Percentiles rank a stretch among this genome's conserved stretches.
phyloP scores from a whole-genome alignment of 2,888 invertebrate species.

The Tiliacea citrago region DNA sequence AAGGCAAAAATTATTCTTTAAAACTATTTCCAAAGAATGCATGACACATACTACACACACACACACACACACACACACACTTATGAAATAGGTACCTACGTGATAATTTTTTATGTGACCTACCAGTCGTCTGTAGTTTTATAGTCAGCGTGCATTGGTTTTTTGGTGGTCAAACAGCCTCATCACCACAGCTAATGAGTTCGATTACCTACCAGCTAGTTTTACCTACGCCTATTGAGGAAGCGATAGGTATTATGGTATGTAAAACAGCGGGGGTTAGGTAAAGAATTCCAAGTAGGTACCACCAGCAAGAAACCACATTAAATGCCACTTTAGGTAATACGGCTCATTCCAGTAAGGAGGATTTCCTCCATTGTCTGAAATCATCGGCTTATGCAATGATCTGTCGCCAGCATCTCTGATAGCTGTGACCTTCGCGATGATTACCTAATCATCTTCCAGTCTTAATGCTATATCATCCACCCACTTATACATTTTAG shows the following conservation, averaged over 20 bases:
- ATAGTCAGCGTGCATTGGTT: background rate
- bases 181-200: background rate
- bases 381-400: slow-evolving; percentile 60
- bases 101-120: slow-evolving; percentile 12
- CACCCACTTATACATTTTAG: slow-evolving; percentile 30
- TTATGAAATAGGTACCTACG: background rate
- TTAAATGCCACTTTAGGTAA: slow-evolving; percentile 59
- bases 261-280: background rate
- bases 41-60: background rate
- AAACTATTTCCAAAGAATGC: slow-evolving; percentile 3
- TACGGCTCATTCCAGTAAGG: slow-evolving; percentile 72
- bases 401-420: slow-evolving; percentile 50
- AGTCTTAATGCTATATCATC: slow-evolving; percentile 22
- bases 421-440: slow-evolving; percentile 57
- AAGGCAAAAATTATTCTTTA: slow-evolving; percentile 16
- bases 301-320: slow-evolving; percentile 10
- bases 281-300: slow-evolving; percentile 10
- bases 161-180: background rate
- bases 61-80: no score
- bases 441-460: slow-evolving; percentile 44
- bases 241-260: background rate
- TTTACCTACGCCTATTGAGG: background rate
- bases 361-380: slow-evolving; percentile 79
- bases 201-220: background rate
- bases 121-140: background rate